Base-by-base conservation (phyloP, 2,797 vertebrate species). In the Macropodus opercularis region DNA sequence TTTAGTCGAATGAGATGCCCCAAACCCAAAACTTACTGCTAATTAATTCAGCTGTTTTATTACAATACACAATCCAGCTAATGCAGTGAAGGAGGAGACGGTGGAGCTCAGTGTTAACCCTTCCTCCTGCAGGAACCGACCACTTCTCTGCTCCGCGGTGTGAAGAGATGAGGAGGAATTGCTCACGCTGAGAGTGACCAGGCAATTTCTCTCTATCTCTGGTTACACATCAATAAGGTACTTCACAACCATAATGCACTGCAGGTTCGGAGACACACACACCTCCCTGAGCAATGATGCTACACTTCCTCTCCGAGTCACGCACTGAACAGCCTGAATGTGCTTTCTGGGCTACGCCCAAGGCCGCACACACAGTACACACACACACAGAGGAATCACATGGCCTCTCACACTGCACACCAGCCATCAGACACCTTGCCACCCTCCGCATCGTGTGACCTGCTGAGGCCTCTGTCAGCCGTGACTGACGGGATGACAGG, bases 401-500 rank as follows among this genome's bases (percentile, higher is more conserved):
- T 52, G 55, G 36, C 55, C 60, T 58, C 51, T 75, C 69, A 36
- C 48, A 61, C 70, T 69, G 79, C 35, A 59, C 32, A 69, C 63
- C 60, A 53, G 54, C 69, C 63, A 70, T 34, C 72, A 63, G 69
- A 76, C 76, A 61, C 70, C 46, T 69, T 58, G 69, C 72, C 81
- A 72, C 68, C 72, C 69, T 75, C 60, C 55, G 21, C 46, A 32
- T 68, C 35, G 42, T 21, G 46, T 60, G 74, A 83, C 80, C 84
- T 67, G 80, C 75, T 75, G 87, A 83, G 84, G 69, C 80, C 73
- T 83, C 85, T 59, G 84, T 85, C 84, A 80, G 81, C 80, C 79
- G 79, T 87, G 84, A 89, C 89, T 85, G 89, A 89, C 86, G 59
- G 63, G 49, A 49, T 87, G 87, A 89, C 85, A 82, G 77, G 69